These are phyloP conservation scores for Danio tinwini DNA, from an alignment of 2,797 vertebrate genomes.

Conservation along the genomic window DNA sequence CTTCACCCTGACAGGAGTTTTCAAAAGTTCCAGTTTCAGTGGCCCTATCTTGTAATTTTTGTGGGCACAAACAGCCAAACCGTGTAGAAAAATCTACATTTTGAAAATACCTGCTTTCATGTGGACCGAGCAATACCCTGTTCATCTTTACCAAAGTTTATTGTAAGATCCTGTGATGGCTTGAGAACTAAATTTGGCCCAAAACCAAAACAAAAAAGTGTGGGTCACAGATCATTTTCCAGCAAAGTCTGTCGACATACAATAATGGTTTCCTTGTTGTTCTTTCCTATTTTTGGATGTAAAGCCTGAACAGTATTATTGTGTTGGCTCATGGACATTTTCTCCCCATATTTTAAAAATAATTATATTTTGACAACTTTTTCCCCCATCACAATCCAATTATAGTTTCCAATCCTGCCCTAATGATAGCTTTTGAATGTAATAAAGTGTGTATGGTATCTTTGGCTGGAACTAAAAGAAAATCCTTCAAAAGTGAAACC, in stretches of 20 bases:
- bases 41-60: too few species aligned
- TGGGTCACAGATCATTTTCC: slow-evolving; percentile 71
- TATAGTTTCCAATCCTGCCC: slow-evolving; percentile 77
- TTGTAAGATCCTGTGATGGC: neutral
- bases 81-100: too few species aligned
- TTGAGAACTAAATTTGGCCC: neutral
- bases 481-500: slow-evolving; percentile 72
- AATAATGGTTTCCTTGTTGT: slow-evolving; percentile 82
- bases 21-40: too few species aligned
- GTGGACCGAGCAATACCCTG: too few species aligned
- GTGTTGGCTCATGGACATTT: slow-evolving; percentile 68
- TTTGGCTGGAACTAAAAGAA: slow-evolving; percentile 79
- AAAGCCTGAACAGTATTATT: slow-evolving; percentile 71
- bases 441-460: slow-evolving; percentile 79
- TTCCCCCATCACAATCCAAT: slow-evolving; percentile 75
- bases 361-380: slow-evolving; percentile 85
- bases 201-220: slow-evolving; percentile 58
- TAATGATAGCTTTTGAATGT: slow-evolving; percentile 82
- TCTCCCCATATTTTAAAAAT: slow-evolving; percentile 73
- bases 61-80: too few species aligned
- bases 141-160: neutral
- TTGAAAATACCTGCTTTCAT: too few species aligned
- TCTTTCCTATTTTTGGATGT: slow-evolving; percentile 83
- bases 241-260: slow-evolving; percentile 73
- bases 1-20: too few species aligned